Conservation (phyloP, 2,113 vertebrate genomes). For the Proterorhinus semilunaris region DNA sequence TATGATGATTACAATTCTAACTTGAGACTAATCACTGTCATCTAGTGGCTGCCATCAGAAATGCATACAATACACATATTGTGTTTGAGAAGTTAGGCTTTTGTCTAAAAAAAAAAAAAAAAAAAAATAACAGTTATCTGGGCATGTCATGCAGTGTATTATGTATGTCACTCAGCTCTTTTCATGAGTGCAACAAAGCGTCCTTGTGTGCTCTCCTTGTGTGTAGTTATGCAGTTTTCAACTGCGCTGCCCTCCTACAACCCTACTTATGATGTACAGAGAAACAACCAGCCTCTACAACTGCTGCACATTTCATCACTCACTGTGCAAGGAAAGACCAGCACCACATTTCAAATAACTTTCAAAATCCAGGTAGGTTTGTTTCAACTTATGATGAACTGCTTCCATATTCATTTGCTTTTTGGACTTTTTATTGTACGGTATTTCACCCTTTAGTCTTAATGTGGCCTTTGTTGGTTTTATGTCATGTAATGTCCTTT, state of each 20-base stretch:
- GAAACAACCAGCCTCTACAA: conserved; percentile 47
- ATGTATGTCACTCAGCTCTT: background rate
- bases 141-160: background rate
- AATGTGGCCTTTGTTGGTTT: too few species aligned
- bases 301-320: conserved; percentile 23
- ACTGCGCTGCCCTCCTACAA: conserved; percentile 57
- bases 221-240: conserved; percentile 54
- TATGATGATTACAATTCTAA: too few species aligned
- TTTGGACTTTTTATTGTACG: too few species aligned
- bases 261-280: conserved; percentile 30
- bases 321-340: background rate
- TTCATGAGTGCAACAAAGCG: conserved; percentile 52
- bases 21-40: background rate
- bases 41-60: background rate
- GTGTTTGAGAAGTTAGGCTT: too few species aligned
- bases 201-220: conserved; percentile 44
- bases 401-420: too few species aligned
- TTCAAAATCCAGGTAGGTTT: conserved; percentile 33
- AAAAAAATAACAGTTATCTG: background rate
- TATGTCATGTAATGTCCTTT: too few species aligned
- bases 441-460: too few species aligned
- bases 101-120: background rate
- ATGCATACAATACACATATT: background rate
- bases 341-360: background rate
- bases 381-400: background rate